Evolutionary conservation across 2,113 vertebrate species (phyloP).

Genomic region (Lanius ludovicianus): DNA sequence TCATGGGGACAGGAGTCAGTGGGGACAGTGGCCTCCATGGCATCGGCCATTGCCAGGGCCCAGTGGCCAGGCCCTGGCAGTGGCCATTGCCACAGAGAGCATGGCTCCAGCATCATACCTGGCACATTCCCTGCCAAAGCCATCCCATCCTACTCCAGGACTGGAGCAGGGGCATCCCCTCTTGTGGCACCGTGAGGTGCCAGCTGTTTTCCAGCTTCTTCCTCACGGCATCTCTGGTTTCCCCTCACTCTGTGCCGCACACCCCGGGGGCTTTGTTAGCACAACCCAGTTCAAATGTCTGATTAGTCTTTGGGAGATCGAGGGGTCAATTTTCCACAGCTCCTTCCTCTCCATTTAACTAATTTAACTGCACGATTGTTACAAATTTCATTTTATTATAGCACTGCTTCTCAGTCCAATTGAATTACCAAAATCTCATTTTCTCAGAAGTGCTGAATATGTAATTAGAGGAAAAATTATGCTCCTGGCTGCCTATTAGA

Average conservation of each 20-base stretch:
- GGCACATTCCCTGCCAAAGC: not conserved
- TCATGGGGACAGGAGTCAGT: accelerated
- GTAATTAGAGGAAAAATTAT: slow-evolving; percentile 85
- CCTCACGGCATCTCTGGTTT: not conserved
- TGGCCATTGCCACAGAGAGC: not conserved
- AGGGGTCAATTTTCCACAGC: slow-evolving; percentile 79
- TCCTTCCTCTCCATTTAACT: slow-evolving; percentile 86
- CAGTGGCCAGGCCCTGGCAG: not conserved
- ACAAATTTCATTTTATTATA: slow-evolving; percentile 87
- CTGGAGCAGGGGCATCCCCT: accelerated
- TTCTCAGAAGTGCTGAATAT: slow-evolving; percentile 90
- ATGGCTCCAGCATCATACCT: accelerated
- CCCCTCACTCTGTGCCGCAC: not conserved
- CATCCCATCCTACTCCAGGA: not conserved
- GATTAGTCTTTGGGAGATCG: slow-evolving; percentile 79
- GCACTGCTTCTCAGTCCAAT: slow-evolving; percentile 86
- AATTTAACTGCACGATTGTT: slow-evolving; percentile 83
- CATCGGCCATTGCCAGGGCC: accelerated
- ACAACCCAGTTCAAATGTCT: slow-evolving; percentile 71
- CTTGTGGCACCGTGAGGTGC: accelerated
- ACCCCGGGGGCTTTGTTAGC: slow-evolving; percentile 64
- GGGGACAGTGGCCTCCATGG: not conserved
- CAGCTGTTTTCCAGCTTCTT: not conserved
- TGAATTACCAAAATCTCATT: slow-evolving; percentile 95
- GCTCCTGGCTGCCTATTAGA: slow-evolving; percentile 80